A percentile compares a stretch with the other conserved stretches of the same genome.
phyloP scores from a whole-genome alignment of 2,888 invertebrate species.

The Ischnus inquisitorius region DNA sequence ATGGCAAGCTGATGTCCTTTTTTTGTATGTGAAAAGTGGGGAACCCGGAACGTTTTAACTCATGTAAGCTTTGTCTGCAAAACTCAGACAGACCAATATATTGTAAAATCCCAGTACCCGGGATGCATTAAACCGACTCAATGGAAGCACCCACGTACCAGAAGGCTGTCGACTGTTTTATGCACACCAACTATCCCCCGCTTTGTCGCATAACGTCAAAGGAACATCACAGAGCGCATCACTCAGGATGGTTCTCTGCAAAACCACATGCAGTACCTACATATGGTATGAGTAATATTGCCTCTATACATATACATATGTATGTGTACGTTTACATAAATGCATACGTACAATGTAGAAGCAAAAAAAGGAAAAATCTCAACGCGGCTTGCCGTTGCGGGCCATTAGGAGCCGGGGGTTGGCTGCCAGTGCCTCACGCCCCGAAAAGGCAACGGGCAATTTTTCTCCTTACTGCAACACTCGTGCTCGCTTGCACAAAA shows the following conservation, averaged over 20 bases:
- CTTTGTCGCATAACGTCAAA: conserved; percentile 70
- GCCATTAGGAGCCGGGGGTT: conserved; percentile 49
- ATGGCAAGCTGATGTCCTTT: no score
- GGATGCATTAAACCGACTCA: conserved; percentile 24
- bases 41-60: neutral
- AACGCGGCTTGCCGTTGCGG: conserved; percentile 56
- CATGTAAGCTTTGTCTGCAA: neutral
- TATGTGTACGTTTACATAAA: no score
- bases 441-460: conserved; percentile 69
- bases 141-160: neutral
- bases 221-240: conserved; percentile 61
- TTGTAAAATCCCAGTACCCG: neutral
- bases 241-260: conserved; percentile 39
- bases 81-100: neutral
- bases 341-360: conserved; percentile 8
- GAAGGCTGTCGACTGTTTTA: neutral
- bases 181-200: conserved; percentile 32
- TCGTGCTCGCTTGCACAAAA: conserved; percentile 22
- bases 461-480: conserved; percentile 56
- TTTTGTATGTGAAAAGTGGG: no score
- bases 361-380: conserved; percentile 58
- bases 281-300: conserved; percentile 8
- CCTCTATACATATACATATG: neutral
- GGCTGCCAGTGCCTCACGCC: conserved; percentile 21
- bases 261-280: conserved; percentile 7